A percentile compares a stretch with the other conserved stretches of the same genome.
These are phyloP conservation scores for Neotoxoptera formosana DNA, from an alignment of 1,140 invertebrate genomes.

Conservation along the genomic window DNA sequence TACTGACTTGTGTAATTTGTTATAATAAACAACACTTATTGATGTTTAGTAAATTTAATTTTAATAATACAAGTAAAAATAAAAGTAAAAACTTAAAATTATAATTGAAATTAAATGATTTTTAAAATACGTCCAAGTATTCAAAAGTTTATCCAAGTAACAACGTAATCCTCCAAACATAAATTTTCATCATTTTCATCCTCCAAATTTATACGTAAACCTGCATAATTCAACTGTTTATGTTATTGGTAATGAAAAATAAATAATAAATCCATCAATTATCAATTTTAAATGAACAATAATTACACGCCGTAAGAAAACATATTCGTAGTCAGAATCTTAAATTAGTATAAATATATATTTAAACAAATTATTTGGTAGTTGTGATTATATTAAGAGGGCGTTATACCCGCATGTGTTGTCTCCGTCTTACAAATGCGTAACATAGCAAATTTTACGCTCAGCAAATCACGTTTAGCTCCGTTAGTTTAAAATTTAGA, in stretches of 20 bases:
- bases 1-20: neutral
- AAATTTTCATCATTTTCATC: no score
- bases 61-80: neutral
- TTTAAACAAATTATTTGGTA: neutral
- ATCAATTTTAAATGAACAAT: neutral
- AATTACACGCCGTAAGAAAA: neutral
- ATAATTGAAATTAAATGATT: neutral
- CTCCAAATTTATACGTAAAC: no score
- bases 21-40: neutral
- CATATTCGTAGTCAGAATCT: neutral
- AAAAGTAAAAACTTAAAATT: neutral
- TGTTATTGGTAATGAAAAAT: neutral
- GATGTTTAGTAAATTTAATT: neutral
- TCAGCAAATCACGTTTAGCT: no score
- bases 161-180: no score
- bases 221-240: neutral
- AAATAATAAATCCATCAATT: neutral
- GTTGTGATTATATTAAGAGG: neutral
- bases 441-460: no score
- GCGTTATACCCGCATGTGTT: no score
- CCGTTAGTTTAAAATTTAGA: no score
- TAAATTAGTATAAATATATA: neutral
- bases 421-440: no score
- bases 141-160: neutral
- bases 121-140: neutral